Base-by-base conservation (phyloP, 2,888 invertebrate species). In the Stenchaetothrips biformis region DNA sequence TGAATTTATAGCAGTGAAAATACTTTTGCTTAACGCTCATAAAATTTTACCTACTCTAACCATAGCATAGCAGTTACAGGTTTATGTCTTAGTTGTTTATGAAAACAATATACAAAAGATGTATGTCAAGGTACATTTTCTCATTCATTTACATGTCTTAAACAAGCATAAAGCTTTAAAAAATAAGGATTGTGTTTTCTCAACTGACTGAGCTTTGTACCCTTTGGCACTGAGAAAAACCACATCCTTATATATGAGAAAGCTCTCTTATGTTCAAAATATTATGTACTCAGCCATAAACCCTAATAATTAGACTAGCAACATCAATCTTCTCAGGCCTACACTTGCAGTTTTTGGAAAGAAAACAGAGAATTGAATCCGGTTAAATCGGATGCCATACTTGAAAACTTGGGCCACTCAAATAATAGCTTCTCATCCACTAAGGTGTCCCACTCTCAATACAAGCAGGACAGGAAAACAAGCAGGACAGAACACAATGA, bases 141-240 rank as follows among this genome's bases (percentile, higher is more conserved):
- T 27, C 67, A 79, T 49, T n/a, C 13, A 74, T 74, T 48, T 16
- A 78, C 6, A 80, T 48, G 48, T 48, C 27, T 25, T 18, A 74
- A 62, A 74, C 21, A 77, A 78, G 48, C 21, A 25, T 78, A 27
- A 77, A 78, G 48, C 47, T 77, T 77, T 7, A n/a, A 77, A 74
- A 80, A 77, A n/a, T 77, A 80, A 27, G 21, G 77, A 37, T 77
- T 77, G 49, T 21, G 25, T 59, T 80, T 80, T 77, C 53, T 53
- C 77, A 78, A 80, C n/a, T 78, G 53, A 48, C 67, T 80, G 9
- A 77, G 37, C 78, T 79, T n/a, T 79, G 79, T 79, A 79, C 48
- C 47, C 9, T 47, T 67, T 74, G 67, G 67, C 67, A 74, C 67
- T 25, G 67, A 74, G 67, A 74, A 74, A 74, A n/a, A n/a, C 11